Evolutionary conservation across 1,140 invertebrate genomes (phyloP), one percentile per base, ranked within the genome.

Genomic region (Eriocheir sinensis): DNA sequence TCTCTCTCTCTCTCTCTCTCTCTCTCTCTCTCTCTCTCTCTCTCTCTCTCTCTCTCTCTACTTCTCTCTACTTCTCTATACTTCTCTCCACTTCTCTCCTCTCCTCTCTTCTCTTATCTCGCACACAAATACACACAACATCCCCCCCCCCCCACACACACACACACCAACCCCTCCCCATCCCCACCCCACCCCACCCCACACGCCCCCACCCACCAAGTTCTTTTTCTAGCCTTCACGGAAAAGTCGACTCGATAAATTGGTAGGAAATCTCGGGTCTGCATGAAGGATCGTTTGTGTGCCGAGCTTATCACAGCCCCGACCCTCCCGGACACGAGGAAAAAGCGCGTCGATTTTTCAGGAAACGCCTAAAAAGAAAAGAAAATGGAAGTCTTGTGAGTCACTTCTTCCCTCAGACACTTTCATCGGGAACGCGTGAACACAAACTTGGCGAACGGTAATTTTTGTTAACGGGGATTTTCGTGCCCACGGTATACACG

Each of bases 351-450:
- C 60, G 12, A 72, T 72, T 72, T 72, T 72, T 72, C 60, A 72
- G n/a, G 12, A 72, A 72, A 72, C 60, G 44, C 27, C 60, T 72
- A 72, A 72, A 72, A 72, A n/a, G 60, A n/a, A 21, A 53, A 21
- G n/a, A n/a, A n/a, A n/a, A n/a, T n/a, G n/a, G n/a, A n/a, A n/a
- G n/a, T n/a, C n/a, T n/a, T n/a, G n/a, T 53, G 48, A 72, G 21
- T 72, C 60, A 27, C 27, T 72, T 72, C 12, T 72, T 72, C 60
- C 1, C n/a, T n/a, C 60, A n/a, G 27, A 12, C 60, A 72, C 60
- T 72, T 72, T 72, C 60, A 72, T 72, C 60, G 60, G 60, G 60
- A 72, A 72, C 60, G 60, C 60, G 60, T 72, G 60, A 72, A 72
- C 12, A 72, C 21, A 72, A 72, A 72, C 12, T 12, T 53, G 21